A percentile compares a stretch with the other conserved stretches of the same genome.
phyloP scores from a whole-genome alignment of 2,888 invertebrate species.

The Heliconius cydno region DNA sequence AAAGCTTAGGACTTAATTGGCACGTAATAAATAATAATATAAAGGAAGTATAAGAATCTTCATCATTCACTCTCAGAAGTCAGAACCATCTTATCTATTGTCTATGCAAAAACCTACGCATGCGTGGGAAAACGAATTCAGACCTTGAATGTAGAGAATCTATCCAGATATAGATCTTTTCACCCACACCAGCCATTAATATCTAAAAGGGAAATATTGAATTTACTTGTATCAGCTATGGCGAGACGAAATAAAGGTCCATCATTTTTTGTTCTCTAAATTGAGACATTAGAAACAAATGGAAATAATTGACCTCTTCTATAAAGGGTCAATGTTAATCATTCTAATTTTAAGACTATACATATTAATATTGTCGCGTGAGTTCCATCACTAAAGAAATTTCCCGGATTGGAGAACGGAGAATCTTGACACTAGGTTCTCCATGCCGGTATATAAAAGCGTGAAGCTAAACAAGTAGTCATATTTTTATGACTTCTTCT shows the following conservation, averaged over 20 bases:
- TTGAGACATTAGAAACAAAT: constrained; percentile 29
- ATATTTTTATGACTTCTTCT: background rate
- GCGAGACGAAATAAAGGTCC: background rate
- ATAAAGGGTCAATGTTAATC: constrained; percentile 32
- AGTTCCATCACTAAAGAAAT: background rate
- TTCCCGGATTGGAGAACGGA: background rate
- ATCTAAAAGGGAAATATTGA: constrained; percentile 52
- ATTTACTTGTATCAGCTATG: background rate
- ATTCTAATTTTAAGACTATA: constrained; percentile 15
- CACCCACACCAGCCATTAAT: constrained; percentile 70
- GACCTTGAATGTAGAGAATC: constrained; percentile 53
- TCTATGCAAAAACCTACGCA: constrained; percentile 48
- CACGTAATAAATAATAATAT: background rate
- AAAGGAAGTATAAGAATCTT: background rate
- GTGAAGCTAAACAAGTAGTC: too few species aligned
- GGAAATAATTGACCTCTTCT: constrained; percentile 38
- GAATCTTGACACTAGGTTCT: background rate
- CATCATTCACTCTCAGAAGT: constrained; percentile 11
- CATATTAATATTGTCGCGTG: background rate
- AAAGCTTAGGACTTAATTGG: background rate
- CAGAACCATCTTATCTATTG: constrained; percentile 46
- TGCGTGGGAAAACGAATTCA: constrained; percentile 66
- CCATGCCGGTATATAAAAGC: background rate
- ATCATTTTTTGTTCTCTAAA: constrained; percentile 10
- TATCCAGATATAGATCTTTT: constrained; percentile 60